Percentiles rank a stretch among this genome's conserved stretches.
phyloP scores from a whole-genome alignment of 2,888 invertebrate species.

The Cynaeus angustus region DNA sequence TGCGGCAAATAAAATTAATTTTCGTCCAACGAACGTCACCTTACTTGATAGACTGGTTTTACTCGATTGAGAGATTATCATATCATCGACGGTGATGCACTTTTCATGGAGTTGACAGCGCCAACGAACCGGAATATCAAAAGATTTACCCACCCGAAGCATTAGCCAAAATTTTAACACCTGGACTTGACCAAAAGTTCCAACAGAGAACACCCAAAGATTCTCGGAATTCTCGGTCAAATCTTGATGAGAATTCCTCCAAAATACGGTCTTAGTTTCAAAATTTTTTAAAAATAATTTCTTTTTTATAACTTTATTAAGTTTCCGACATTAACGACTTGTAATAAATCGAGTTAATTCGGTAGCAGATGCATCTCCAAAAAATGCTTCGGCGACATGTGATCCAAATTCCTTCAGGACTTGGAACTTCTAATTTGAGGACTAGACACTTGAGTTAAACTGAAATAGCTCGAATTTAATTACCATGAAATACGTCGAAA shows the following conservation, averaged over 20 bases:
- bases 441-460: constrained; percentile 15
- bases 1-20: constrained; percentile 57
- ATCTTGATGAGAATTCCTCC: constrained; percentile 14
- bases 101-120: constrained; percentile 53
- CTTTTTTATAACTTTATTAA: constrained; percentile 27
- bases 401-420: constrained; percentile 10
- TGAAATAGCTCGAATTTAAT: constrained; percentile 39
- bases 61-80: constrained; percentile 63
- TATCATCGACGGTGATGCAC: constrained; percentile 59
- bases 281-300: constrained; percentile 3
- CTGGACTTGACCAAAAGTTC: constrained; percentile 11
- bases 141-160: constrained; percentile 27
- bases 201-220: constrained; percentile 12
- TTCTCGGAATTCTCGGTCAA: constrained; percentile 20
- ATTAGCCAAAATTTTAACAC: no score
- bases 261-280: neutral
- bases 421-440: constrained; percentile 34
- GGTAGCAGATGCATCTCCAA: constrained; percentile 16
- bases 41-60: constrained; percentile 61
- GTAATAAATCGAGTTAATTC: neutral
- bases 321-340: neutral
- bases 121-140: constrained; percentile 52
- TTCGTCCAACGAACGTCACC: constrained; percentile 52
- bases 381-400: constrained; percentile 7
- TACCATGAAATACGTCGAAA: constrained; percentile 36